A percentile compares a stretch with the other conserved stretches of the same genome.
These are phyloP conservation scores for Mellilla xanthometata DNA, from an alignment of 2,888 invertebrate species.

Conservation along the genomic window DNA sequence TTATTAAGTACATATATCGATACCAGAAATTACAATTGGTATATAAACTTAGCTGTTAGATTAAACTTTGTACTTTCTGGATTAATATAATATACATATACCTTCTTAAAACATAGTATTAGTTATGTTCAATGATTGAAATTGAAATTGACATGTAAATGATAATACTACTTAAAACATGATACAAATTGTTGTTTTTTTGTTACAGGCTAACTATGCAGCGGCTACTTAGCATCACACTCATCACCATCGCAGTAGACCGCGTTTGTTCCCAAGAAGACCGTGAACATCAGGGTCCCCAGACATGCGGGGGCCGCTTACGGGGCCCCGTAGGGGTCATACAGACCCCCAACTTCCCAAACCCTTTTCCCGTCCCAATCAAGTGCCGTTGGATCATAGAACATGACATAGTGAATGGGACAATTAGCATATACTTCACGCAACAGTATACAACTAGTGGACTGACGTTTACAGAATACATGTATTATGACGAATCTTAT, in stretches of 20 bases:
- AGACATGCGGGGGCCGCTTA: constrained; percentile 86
- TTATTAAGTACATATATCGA: no score
- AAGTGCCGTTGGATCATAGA: constrained; percentile 93
- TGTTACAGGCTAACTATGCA: constrained; percentile 64
- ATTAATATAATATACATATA: no score
- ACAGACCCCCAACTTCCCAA: constrained; percentile 93
- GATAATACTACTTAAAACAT: no score
- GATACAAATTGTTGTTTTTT: constrained; percentile 17
- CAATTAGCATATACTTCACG: constrained; percentile 93
- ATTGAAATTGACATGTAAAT: no score
- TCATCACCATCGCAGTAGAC: constrained; percentile 54
- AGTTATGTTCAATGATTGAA: no score
- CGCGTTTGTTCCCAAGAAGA: constrained; percentile 52
- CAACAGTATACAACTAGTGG: constrained; percentile 93
- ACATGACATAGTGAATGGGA: constrained; percentile 88
- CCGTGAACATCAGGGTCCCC: constrained; percentile 64
- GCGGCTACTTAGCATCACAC: constrained; percentile 55
- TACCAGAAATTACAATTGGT: no score
- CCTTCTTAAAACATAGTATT: no score
- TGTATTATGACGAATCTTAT: constrained; percentile 87
- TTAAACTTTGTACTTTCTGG: no score
- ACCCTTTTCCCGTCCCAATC: constrained; percentile 90
- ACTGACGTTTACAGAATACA: constrained; percentile 88
- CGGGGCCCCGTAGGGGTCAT: constrained; percentile 87
- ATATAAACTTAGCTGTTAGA: no score